Evolutionary conservation across 1,140 invertebrate species (phyloP).

Genomic region (Pygmarrhopalites habei): DNA sequence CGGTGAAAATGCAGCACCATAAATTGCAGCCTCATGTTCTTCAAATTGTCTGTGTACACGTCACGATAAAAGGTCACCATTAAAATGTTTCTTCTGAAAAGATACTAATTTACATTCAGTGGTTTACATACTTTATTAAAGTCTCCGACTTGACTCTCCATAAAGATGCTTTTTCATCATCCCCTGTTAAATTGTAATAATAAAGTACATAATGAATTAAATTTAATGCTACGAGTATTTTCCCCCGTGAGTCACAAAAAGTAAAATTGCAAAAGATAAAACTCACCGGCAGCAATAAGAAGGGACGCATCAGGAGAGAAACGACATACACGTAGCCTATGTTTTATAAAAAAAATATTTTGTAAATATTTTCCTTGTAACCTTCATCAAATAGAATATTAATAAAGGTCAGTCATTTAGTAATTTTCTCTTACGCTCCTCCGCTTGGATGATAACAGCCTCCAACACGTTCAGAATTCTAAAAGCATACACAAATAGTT

Average conservation of each 20-base stretch:
- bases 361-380: too few relatives aligned
- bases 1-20: slow-evolving; percentile 32
- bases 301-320: slow-evolving; percentile 58
- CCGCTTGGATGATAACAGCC: slow-evolving; percentile 46
- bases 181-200: too few relatives aligned
- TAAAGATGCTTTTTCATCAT: slow-evolving; percentile 62
- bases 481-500: slow-evolving; percentile 23
- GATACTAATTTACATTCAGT: too few relatives aligned
- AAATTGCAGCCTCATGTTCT: slow-evolving; percentile 35
- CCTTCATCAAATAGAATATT: too few relatives aligned
- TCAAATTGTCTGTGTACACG: slow-evolving; percentile 25
- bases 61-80: not conserved
- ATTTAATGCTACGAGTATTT: too few relatives aligned
- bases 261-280: too few relatives aligned
- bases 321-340: slow-evolving; percentile 54
- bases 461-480: slow-evolving; percentile 45
- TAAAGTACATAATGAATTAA: slow-evolving; percentile 61
- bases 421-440: too few relatives aligned
- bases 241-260: too few relatives aligned
- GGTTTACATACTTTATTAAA: slow-evolving; percentile 28
- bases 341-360: too few relatives aligned
- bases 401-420: too few relatives aligned
- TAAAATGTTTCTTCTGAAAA: too few relatives aligned
- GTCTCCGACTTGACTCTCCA: slow-evolving; percentile 57
- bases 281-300: slow-evolving; percentile 60